Evolutionary conservation across 2,113 vertebrate genomes (phyloP), one percentile per base, ranked within the genome.

Genomic region (Vireo altiloquus): DNA sequence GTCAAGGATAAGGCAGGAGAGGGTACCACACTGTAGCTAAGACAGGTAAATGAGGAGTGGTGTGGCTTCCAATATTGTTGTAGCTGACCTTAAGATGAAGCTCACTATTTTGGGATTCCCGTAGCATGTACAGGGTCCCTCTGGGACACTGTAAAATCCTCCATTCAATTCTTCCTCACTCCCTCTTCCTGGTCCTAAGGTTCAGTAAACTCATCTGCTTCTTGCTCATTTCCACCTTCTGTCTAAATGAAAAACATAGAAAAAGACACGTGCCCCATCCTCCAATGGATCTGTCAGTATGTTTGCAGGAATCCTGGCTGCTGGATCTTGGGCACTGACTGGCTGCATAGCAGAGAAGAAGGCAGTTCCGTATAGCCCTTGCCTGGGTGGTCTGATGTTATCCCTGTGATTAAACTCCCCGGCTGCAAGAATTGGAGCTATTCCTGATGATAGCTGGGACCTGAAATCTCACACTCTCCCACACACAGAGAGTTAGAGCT

Each of bases 311-410:
- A 95, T 82, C 42, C 91, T 92, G 89, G 83, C 92, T 97, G 95
- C 94, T 94, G 70, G 53, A 90, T 94, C 70, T 76, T 37, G 91
- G 92, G 92, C 53, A 94, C 52, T 61, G 89, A 94, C 92, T 96
- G 93, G 75, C 87, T 89, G 49, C 79, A 69, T 7, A 96, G 64
- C 66, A 66, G 49, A 96, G 90, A 82, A 68, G 72, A 71, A 97
- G 93, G 85, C 79, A 96, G 94, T 66, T 88, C 82, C 3, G 52
- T 72, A 60, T 47, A 95, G 94, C 52, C 92, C 82, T 96, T 31
- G 84, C 95, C 95, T 98, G 97, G 97, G 98, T 98, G 98, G 98
- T 98, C 98, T 96, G 94, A 96, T 97, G 54, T 94, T 97, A 97
- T 92, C 95, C 97, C 88, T 96, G 81, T 92, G 97, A 98, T 97